Evolutionary conservation across 1,140 invertebrate species (phyloP), one percentile per base, ranked within the genome.

Genomic region (Homalodisca vitripennis): DNA sequence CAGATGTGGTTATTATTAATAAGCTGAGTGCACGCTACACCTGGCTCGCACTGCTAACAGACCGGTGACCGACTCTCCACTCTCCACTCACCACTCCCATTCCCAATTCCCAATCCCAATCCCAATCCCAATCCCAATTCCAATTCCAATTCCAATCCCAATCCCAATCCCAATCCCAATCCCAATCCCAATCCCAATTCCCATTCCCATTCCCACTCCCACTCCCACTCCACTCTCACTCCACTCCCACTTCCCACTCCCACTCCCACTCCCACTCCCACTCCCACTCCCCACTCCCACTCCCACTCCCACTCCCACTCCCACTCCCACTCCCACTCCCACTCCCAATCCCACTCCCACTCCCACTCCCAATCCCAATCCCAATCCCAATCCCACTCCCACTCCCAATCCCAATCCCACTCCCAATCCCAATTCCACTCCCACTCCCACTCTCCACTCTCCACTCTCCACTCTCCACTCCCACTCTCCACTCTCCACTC

Each of bases 1-100:
- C 48, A 51, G 48, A 51, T 51, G 48, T 12, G 3, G n/a, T 41
- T 10, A 22, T 51, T 51, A 51, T 51, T 51, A 51, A 51, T 51
- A 14, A 51, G 48, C 48, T 51, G 48, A 51, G 17, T 51, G 17
- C 22, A 51, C 48, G 48, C 14, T 51, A 22, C 48, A 51, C 48
- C 48, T 51, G 48, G 48, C 48, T 20, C 6, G 3, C 48, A n/a
- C n/a, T n/a, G n/a, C n/a, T n/a, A n/a, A n/a, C n/a, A n/a, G n/a
- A n/a, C n/a, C n/a, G n/a, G n/a, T n/a, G n/a, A n/a, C n/a, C n/a
- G n/a, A n/a, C n/a, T n/a, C n/a, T n/a, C n/a, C n/a, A n/a, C n/a
- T n/a, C n/a, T n/a, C n/a, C n/a, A n/a, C n/a, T n/a, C n/a, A n/a
- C n/a, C n/a, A n/a, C n/a, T n/a, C n/a, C n/a, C n/a, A n/a, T n/a